Evolutionary conservation across 2,113 vertebrate species (phyloP), one percentile per base, ranked within the genome.

Genomic region (Pygoscelis adeliae): DNA sequence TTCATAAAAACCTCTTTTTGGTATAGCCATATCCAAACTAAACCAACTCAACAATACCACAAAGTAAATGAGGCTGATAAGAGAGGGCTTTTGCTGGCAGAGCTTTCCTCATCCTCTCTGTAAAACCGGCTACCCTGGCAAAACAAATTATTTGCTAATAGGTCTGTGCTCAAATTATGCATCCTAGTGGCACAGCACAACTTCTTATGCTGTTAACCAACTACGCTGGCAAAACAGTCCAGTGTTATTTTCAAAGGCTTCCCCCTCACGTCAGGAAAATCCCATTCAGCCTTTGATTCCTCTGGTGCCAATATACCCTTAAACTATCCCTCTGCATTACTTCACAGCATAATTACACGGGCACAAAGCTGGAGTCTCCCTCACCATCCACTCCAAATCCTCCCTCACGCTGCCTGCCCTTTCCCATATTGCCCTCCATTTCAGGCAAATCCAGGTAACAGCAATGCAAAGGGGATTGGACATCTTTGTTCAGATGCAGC

Each of bases 291-390:
- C 18, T 62, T 69, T 55, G 44, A 77, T 59, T 90, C 49, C 67
- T 83, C 58, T 47, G 27, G 71, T 92, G 71, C 72, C 83, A 83
- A 55, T 47, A 62, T 22, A 82, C 29, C 40, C 59, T 81, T 53
- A n/a, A 90, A 92, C 69, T 53, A n/a, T n/a, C 46, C 50, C 58
- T 73, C 46, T 0, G 0, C 38, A 42, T 53, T 70, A 74, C 40
- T 81, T 81, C 59, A 53, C 59, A 84, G 59, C 6, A 21, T 84
- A 84, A 93, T 90, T 73, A 83, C 34, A 77, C 80, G 55, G 46
- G 58, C 62, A 72, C 55, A 89, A 93, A 95, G 86, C 53, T 80
- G 67, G 76, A 92, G n/a, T 8, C 29, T 61, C 47, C 78, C 70
- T 83, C 78, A 63, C 15, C 18, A 46, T 3, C 44, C 71, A 17